Evolutionary conservation across 2,888 invertebrate genomes (phyloP), one percentile per base, ranked within the genome.

Genomic region (Drosophila formosana): DNA sequence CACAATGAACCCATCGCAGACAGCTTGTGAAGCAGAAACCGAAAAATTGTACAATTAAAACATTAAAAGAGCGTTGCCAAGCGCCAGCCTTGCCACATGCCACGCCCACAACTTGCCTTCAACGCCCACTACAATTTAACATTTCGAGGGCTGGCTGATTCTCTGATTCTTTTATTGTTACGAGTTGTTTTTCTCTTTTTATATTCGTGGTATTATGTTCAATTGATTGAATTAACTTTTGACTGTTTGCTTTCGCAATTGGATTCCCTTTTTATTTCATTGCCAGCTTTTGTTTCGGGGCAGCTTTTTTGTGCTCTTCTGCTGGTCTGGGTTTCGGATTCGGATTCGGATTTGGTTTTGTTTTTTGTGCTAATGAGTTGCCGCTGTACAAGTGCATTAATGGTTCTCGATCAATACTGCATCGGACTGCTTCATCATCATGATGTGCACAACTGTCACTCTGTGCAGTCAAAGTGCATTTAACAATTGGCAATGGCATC

Each of bases 11-110:
- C 13, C 45, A 57, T 18, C 4, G 52, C 63, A 64, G 30, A 65
- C 56, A 34, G 32, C 53, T 53, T 7, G 11, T 43, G 23, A 52
- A 55, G 37, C 39, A 8, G 9, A 45, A 47, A 63, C 28, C 46
- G 39, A 60, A 25, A 60, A 52, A 62, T 66, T 78, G 51, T 63
- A 53, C 74, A 74, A 78, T 74, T 73, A 66, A 76, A 68, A 56
- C 56, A 72, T 45, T 52, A 57, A 65, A 61, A 43, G 28, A 39
- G 47, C 47, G 66, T 74, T 76, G 77, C 66, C 62, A 55, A 75
- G 58, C 64, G 41, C 41, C 58, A 53, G 57, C 25, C 55, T 73
- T 53, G 56, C 66, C 45, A 56, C 47, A 30, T 49, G 57, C 67
- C 67, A 61, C 61, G 60, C 61, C 61, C 64, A 57, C 64, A 25